A percentile compares a stretch with the other conserved stretches of the same genome.
These are phyloP conservation scores for Omphaloscelis lunosa DNA, from an alignment of 2,888 invertebrate species.

Conservation along the genomic window DNA sequence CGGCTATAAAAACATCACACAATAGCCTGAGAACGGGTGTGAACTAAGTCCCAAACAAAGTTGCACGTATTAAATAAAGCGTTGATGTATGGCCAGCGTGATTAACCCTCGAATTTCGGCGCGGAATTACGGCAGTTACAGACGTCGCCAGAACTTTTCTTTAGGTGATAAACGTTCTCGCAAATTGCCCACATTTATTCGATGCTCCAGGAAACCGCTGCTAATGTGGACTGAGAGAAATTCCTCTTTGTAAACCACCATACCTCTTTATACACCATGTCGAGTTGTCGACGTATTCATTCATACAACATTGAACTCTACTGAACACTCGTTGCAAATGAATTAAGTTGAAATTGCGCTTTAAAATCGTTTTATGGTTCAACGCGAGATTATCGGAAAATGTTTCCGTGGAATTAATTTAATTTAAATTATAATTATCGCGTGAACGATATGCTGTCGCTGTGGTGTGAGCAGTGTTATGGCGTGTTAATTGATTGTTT, in stretches of 20 bases:
- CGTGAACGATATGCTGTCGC: slow-evolving; percentile 71
- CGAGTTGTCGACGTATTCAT: slow-evolving; percentile 70
- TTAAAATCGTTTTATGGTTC: slow-evolving; percentile 80
- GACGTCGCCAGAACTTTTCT: slow-evolving; percentile 88
- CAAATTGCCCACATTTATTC: slow-evolving; percentile 89
- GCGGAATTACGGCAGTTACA: slow-evolving; percentile 86
- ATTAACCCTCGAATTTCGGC: slow-evolving; percentile 86
- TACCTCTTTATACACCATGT: slow-evolving; percentile 70
- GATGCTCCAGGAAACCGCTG: slow-evolving; percentile 81
- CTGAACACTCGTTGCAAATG: slow-evolving; percentile 77
- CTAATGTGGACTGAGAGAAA: slow-evolving; percentile 82
- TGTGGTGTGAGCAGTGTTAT: slow-evolving; percentile 58
- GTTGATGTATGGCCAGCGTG: slow-evolving; percentile 83
- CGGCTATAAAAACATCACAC: slow-evolving; percentile 63
- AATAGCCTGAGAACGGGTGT: slow-evolving; percentile 62
- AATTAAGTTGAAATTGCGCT: slow-evolving; percentile 77
- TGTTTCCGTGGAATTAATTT: slow-evolving; percentile 76
- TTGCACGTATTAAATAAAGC: slow-evolving; percentile 84
- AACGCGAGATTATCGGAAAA: slow-evolving; percentile 78
- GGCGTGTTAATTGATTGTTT: slow-evolving; percentile 57
- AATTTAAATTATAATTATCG: slow-evolving; percentile 79
- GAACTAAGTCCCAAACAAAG: slow-evolving; percentile 79
- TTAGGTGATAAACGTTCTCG: slow-evolving; percentile 89
- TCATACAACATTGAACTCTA: slow-evolving; percentile 79
- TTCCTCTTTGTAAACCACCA: slow-evolving; percentile 76